These are phyloP conservation scores for Polyommatus icarus DNA, from an alignment of 2,888 invertebrate genomes.

Conservation along the genomic window DNA sequence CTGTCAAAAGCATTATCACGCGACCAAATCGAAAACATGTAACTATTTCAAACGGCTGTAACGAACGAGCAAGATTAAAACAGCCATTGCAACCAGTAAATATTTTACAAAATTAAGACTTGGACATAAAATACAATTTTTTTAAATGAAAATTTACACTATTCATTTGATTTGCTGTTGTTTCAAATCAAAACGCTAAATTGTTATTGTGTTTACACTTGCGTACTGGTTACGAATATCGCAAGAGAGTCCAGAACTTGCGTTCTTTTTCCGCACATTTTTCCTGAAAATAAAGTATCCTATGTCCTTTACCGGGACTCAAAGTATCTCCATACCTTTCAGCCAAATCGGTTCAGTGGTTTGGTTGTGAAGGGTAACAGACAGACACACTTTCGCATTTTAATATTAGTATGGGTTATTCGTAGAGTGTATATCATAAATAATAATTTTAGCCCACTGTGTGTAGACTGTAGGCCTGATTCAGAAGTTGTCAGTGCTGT, in stretches of 20 bases:
- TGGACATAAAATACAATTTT: not conserved
- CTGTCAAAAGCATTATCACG: constrained; percentile 10
- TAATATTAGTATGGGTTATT: too few relatives aligned
- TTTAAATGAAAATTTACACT: not conserved
- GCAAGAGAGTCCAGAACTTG: too few relatives aligned
- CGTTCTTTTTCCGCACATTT: too few relatives aligned
- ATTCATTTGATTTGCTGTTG: not conserved
- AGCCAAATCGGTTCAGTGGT: too few relatives aligned
- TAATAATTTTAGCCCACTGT: not conserved
- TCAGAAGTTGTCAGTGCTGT: constrained; percentile 52
- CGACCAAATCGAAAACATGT: constrained; percentile 15
- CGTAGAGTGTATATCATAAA: not conserved
- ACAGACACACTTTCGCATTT: too few relatives aligned
- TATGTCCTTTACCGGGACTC: too few relatives aligned
- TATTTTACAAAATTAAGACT: constrained; percentile 24
- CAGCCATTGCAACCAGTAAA: constrained; percentile 24
- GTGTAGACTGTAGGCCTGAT: constrained; percentile 20
- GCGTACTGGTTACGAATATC: not conserved
- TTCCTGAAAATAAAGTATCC: too few relatives aligned
- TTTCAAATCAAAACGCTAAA: not conserved
- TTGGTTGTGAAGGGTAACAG: too few relatives aligned
- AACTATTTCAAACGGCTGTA: constrained; percentile 11
- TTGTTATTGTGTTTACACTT: not conserved
- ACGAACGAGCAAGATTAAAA: constrained; percentile 19
- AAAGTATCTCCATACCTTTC: too few relatives aligned